Evolutionary conservation across 2,888 invertebrate genomes (phyloP), one percentile per base, ranked within the genome.

Genomic region (Catocala fraxini): DNA sequence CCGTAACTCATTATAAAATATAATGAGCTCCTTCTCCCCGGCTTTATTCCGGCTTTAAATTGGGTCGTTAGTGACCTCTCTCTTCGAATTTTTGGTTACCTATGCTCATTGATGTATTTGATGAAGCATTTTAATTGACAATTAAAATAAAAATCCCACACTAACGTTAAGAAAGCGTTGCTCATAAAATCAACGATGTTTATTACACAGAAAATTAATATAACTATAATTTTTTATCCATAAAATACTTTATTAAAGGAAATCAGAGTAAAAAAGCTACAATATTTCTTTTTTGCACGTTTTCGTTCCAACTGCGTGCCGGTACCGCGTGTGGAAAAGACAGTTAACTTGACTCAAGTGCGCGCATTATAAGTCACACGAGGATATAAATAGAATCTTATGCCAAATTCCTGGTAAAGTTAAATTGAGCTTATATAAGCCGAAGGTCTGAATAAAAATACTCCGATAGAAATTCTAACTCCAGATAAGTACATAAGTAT

Each of bases 1-100:
- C 42, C 62, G 54, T 46, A 55, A 48, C 71, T 74, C 65, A 76
- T 76, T 76, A 76, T 74, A 70, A 68, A 68, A 66, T 71, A 63
- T 76, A 76, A 76, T 74, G 63, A 73, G 63, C 39, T 35, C 53
- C 43, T 43, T 60, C 51, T 56, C 62, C 46, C 52, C 45, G 51
- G 68, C 51, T 58, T 69, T 73, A 63, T 70, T 57, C 48, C 58
- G 51, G 54, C 9, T 51, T 55, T 45, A 66, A 63, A 63, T 58
- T 65, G 47, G 46, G 73, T 68, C 51, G 53, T 46, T 34, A 13
- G 51, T 43, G 61, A 55, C 62, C 47, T 61, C 56, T 53, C 6
- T 11, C 42, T 9, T 56, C 34, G 7, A 9, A 56, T 59, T 60
- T 42, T 53, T 53, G 12, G 53, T 42, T 48, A 42, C 15, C 15